These are phyloP conservation scores for Imbricaverruca yamaguchii DNA, from an alignment of 2,888 invertebrate genomes.

Conservation along the genomic window DNA sequence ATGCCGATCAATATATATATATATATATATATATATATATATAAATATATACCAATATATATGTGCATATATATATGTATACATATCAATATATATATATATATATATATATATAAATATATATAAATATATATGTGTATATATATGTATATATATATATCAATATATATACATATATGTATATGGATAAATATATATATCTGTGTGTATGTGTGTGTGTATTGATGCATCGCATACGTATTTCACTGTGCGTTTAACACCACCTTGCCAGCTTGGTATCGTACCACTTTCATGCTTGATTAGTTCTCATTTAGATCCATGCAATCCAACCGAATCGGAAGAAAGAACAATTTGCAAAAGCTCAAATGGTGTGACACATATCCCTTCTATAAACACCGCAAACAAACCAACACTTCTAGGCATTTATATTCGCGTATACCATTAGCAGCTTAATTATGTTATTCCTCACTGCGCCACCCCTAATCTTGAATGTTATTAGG, in stretches of 20 bases:
- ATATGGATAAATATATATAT: too few species aligned
- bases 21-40: conserved; percentile 25
- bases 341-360: too few species aligned
- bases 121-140: conserved; percentile 25
- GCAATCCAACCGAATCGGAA: too few species aligned
- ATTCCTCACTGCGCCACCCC: neutral
- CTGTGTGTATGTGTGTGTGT: neutral
- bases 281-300: too few species aligned
- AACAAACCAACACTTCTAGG: too few species aligned
- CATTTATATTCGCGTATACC: too few species aligned
- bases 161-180: conserved; percentile 28
- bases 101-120: conserved; percentile 18
- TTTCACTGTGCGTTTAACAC: too few species aligned
- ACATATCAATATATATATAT: conserved; percentile 28
- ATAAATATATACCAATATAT: conserved; percentile 26
- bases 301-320: too few species aligned
- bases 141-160: conserved; percentile 24
- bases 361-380: too few species aligned
- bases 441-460: neutral
- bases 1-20: conserved; percentile 19
- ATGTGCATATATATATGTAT: conserved; percentile 27
- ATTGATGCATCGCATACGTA: too few species aligned
- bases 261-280: too few species aligned
- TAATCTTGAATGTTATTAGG: neutral
- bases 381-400: too few species aligned